A percentile compares a stretch with the other conserved stretches of the same genome.
Conservation (phyloP, 2,797 vertebrate species). For the Coranthus polyacanthus region DNA sequence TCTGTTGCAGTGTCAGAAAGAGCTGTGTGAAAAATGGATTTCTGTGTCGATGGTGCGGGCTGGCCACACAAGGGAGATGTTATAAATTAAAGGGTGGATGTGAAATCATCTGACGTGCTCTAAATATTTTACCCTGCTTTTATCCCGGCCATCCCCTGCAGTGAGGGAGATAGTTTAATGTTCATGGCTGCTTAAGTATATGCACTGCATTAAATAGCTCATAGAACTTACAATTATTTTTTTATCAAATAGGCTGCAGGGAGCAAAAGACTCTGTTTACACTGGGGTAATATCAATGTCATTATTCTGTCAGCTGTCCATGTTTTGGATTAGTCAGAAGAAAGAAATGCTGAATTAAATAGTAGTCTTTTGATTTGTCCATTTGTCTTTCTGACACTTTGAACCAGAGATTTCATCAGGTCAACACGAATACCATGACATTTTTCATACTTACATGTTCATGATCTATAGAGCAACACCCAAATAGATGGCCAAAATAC, state of each 20-base stretch:
- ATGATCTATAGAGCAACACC: too few species aligned
- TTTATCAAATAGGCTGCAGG: constrained; percentile 6
- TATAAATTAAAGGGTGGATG: constrained; percentile 31
- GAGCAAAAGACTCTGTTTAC: constrained; percentile 1
- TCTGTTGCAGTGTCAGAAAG: constrained; percentile 9
- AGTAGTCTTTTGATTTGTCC: too few species aligned
- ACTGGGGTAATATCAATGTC: neutral
- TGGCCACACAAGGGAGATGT: constrained; percentile 25
- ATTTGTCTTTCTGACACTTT: too few species aligned
- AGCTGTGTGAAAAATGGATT: constrained; percentile 43
- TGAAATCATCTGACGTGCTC: constrained; percentile 22
- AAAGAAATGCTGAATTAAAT: constrained; percentile 4
- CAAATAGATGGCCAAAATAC: too few species aligned
- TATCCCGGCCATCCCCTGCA: neutral
- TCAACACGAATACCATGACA: too few species aligned
- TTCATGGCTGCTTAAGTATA: constrained; percentile 15
- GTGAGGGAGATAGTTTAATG: neutral
- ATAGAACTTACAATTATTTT: constrained; percentile 6
- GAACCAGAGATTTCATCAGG: too few species aligned
- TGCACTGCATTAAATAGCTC: constrained; percentile 10
- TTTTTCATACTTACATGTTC: too few species aligned
- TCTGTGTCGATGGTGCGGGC: constrained; percentile 5
- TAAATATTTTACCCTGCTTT: constrained; percentile 35
- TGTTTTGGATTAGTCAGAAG: neutral
- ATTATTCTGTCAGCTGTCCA: constrained; percentile 4